Evolutionary conservation across 1,140 invertebrate species (phyloP), one percentile per base, ranked within the genome.

Genomic region (Prorops nasuta): DNA sequence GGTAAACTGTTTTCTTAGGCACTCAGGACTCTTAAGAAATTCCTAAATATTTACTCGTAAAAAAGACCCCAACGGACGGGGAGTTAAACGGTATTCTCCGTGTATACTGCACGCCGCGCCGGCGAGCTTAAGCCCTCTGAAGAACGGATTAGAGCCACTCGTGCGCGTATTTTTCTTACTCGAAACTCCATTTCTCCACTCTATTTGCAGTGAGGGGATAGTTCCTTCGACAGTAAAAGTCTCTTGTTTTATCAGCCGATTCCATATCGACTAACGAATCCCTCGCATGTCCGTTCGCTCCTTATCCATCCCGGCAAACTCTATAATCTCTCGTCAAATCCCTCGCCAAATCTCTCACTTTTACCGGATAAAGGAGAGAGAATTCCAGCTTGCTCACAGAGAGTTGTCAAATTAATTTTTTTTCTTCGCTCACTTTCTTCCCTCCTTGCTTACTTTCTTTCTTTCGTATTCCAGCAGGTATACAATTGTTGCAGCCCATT

Each of bases 11-110:
- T 75, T 75, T 66, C 69, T 72, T 64, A 73, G 67, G 71, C 66
- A 69, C 63, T 72, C 57, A 64, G 56, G 49, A 42, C 66, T 64
- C 64, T 69, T 67, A 14, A 69, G 66, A 66, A 70, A 71, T 73
- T 73, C 61, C 63, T 67, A 76, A 75, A 76, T 73, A 74, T 74
- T 76, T 73, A 72, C 71, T 58, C 59, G 57, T 51, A 53, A 55
- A 49, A 49, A 64, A 64, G 56, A 60, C 51, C 57, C 59, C 56
- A 61, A 63, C 16, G 53, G 56, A 60, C 60, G 53, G 53, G 56
- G 53, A 61, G 58, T 61, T 61, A 61, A 60, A 60, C 59, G 59
- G 53, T 61, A 61, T 60, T 60, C 58, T 51, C 41, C 37, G 42
- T 24, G 56, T 41, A 51, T 32, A 34, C 41, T 60, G 54, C 58